phyloP scores from a whole-genome alignment of 2,797 vertebrate species.

The Champsocephalus gunnari region DNA sequence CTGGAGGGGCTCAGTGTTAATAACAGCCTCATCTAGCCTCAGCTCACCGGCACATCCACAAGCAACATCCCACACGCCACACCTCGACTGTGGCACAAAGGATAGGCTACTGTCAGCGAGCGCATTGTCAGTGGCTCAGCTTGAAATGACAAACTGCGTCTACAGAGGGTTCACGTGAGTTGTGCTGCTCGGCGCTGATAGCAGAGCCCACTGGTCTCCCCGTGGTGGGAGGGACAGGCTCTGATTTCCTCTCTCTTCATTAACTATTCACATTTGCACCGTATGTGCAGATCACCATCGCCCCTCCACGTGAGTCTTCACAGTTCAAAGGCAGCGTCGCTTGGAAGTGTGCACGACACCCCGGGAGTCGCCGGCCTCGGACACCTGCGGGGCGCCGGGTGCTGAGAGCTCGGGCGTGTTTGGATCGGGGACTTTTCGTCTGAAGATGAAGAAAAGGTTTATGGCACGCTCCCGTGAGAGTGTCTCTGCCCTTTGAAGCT shows the following conservation, averaged over 20 bases:
- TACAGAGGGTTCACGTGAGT: conserved; percentile 53
- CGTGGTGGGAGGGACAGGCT: conserved; percentile 69
- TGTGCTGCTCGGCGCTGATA: conserved; percentile 79
- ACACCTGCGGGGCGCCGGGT: conserved; percentile 76
- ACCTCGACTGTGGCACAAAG: conserved; percentile 55
- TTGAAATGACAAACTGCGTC: conserved; percentile 72
- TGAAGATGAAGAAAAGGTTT: conserved; percentile 91
- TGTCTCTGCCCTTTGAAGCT: conserved; percentile 91
- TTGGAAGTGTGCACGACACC: conserved; percentile 77
- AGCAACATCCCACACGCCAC: conserved; percentile 59
- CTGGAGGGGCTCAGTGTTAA: conserved; percentile 54
- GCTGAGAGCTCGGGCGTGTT: conserved; percentile 80
- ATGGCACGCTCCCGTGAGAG: conserved; percentile 86
- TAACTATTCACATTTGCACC: conserved; percentile 83
- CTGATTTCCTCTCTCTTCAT: conserved; percentile 74
- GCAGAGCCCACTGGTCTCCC: conserved; percentile 73
- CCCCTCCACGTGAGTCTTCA: conserved; percentile 75
- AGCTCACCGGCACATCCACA: conserved; percentile 54
- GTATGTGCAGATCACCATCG: conserved; percentile 80
- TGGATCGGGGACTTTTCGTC: conserved; percentile 83
- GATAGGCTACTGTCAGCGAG: conserved; percentile 52
- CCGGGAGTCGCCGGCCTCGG: conserved; percentile 70
- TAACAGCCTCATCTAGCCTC: conserved; percentile 64
- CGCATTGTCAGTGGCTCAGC: conserved; percentile 68
- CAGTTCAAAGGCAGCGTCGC: conserved; percentile 76